phyloP scores from a whole-genome alignment of 92 coral and sea anemone species.

The Phenganax marumi region DNA sequence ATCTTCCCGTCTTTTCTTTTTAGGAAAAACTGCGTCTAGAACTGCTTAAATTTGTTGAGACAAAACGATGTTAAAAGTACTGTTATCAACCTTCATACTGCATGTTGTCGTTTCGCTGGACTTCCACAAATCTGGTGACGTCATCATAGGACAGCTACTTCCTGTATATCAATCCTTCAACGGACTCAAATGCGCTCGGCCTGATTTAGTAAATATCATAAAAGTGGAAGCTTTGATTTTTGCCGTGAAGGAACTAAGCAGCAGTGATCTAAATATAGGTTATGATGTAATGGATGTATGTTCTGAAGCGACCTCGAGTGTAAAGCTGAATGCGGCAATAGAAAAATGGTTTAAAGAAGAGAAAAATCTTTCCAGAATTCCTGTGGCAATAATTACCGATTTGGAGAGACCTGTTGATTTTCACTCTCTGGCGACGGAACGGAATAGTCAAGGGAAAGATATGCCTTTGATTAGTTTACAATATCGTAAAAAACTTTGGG shows the following conservation, averaged over 20 bases:
- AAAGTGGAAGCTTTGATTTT: slow-evolving; percentile 59
- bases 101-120: not conserved
- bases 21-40: not conserved
- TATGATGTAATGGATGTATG: slow-evolving; percentile 31
- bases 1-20: not conserved
- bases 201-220: slow-evolving; percentile 44
- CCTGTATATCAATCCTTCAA: slow-evolving; percentile 34
- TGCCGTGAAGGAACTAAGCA: slow-evolving; percentile 45
- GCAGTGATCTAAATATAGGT: slow-evolving; percentile 21
- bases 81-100: not conserved
- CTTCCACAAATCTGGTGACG: slow-evolving; percentile 33
- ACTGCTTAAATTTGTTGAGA: too few species aligned
- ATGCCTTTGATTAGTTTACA: slow-evolving; percentile 25
- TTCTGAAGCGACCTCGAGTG: not conserved
- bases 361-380: slow-evolving; percentile 20
- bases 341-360: slow-evolving; percentile 23
- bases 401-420: not conserved
- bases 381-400: slow-evolving; percentile 31
- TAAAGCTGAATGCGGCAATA: not conserved
- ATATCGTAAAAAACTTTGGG: not conserved
- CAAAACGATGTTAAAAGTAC: not conserved
- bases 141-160: slow-evolving; percentile 49
- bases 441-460: not conserved
- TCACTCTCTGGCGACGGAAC: not conserved
- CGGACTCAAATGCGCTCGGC: slow-evolving; percentile 32